These are phyloP conservation scores for Bombus fervidus DNA, from an alignment of 1,140 invertebrate species.

Conservation along the genomic window DNA sequence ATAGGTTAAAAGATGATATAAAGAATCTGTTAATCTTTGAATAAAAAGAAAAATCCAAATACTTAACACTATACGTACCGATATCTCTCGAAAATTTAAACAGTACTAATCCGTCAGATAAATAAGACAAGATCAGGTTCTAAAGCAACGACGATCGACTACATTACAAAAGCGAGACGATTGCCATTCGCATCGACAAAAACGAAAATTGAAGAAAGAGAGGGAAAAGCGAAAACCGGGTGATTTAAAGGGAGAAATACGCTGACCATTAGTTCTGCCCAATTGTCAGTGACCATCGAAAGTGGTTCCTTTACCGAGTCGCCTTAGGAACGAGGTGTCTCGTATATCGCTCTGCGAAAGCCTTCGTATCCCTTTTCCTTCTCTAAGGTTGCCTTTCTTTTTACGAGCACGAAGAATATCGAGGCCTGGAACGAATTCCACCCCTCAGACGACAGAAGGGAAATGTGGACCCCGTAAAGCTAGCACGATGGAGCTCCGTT, in stretches of 20 bases:
- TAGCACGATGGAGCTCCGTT: conserved; percentile 18
- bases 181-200: not conserved
- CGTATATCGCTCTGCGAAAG: conserved; percentile 21
- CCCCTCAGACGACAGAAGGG: not conserved
- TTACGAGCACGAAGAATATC: conserved; percentile 34
- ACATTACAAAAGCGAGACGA: too few species aligned
- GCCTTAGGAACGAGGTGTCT: conserved; percentile 36
- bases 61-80: too few species aligned
- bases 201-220: too few species aligned
- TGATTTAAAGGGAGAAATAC: conserved; percentile 31
- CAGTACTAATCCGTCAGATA: too few species aligned
- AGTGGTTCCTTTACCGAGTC: conserved; percentile 31
- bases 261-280: conserved; percentile 44
- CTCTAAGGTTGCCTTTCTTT: conserved; percentile 1
- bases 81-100: too few species aligned
- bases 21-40: too few species aligned
- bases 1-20: too few species aligned
- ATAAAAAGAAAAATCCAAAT: too few species aligned
- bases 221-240: not conserved
- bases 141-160: too few species aligned
- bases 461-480: conserved; percentile 18
- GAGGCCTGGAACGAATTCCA: conserved; percentile 13
- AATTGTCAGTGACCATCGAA: conserved; percentile 32
- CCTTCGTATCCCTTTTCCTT: not conserved
- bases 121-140: too few species aligned